These are phyloP conservation scores for Masticophis lateralis DNA, from an alignment of 2,797 vertebrate species.

Conservation along the genomic window DNA sequence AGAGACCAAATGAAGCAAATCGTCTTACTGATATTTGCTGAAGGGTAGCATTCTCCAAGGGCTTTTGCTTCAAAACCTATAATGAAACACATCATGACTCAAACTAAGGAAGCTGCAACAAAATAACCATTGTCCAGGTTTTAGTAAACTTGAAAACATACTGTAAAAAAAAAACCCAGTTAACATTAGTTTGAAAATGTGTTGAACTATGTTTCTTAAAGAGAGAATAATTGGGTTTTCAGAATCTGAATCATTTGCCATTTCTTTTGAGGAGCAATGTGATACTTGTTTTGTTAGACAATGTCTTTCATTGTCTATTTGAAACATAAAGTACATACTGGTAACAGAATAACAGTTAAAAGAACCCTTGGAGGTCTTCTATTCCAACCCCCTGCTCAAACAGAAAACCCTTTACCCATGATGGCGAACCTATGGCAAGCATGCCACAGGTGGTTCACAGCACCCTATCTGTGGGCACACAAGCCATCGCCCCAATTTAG, in stretches of 20 bases:
- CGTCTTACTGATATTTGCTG: conserved; percentile 88
- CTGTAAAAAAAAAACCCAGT: neutral
- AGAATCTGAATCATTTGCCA: neutral
- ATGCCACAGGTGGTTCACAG: too few species aligned
- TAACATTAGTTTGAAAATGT: neutral
- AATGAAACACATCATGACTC: conserved; percentile 50
- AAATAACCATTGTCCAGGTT: neutral
- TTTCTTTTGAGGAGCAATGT: neutral
- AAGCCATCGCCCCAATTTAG: too few species aligned
- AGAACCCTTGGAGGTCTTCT: neutral
- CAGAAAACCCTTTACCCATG: neutral
- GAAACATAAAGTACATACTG: neutral
- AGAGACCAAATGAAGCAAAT: conserved; percentile 90
- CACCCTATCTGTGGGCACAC: too few species aligned
- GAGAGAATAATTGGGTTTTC: neutral
- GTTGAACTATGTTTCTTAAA: neutral
- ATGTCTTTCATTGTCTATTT: neutral
- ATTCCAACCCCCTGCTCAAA: neutral
- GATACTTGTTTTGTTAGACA: neutral
- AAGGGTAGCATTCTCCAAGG: conserved; percentile 79
- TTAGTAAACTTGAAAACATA: neutral
- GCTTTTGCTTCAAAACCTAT: conserved; percentile 88
- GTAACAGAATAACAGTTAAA: neutral
- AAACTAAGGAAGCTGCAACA: conserved; percentile 3
- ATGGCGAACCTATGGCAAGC: too few species aligned